Evolutionary conservation across 2,113 vertebrate genomes (phyloP).

Genomic region (Dasyornis broadbenti): DNA sequence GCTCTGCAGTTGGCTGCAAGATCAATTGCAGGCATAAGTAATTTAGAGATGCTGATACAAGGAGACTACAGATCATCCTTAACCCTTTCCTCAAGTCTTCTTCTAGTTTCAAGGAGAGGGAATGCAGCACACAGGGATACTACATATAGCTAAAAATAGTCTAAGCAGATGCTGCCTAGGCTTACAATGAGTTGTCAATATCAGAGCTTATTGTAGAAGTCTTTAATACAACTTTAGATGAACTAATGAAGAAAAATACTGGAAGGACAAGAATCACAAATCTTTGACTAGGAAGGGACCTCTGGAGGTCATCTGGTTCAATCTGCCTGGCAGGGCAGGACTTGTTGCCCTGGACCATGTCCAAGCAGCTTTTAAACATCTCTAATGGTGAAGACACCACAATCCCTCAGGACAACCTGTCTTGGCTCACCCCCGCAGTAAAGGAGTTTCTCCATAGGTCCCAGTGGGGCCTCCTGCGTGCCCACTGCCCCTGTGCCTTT

Average conservation of each 20-base stretch:
- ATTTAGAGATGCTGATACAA: not conserved
- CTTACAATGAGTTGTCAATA: not conserved
- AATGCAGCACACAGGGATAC: not conserved
- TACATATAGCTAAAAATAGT: not conserved
- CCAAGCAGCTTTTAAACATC: not conserved
- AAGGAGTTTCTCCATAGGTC: not conserved
- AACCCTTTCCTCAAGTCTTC: not conserved
- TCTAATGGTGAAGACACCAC: not conserved
- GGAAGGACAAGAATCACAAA: not conserved
- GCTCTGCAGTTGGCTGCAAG: not conserved
- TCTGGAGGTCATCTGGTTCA: not conserved
- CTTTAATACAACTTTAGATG: not conserved
- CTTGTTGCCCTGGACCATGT: too few relatives aligned
- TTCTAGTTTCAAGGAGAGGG: not conserved
- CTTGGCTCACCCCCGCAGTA: not conserved
- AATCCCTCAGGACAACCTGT: not conserved
- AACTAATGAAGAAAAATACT: not conserved
- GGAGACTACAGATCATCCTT: not conserved
- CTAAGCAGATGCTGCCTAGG: not conserved
- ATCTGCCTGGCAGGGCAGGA: not conserved
- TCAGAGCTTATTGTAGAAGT: not conserved
- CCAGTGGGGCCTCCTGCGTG: not conserved
- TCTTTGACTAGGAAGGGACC: not conserved
- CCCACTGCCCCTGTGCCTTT: not conserved
- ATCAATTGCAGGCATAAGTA: rapidly evolving